Evolutionary conservation across 1,140 invertebrate species (phyloP), one percentile per base, ranked within the genome.

Genomic region (Lanistes nyassanus): DNA sequence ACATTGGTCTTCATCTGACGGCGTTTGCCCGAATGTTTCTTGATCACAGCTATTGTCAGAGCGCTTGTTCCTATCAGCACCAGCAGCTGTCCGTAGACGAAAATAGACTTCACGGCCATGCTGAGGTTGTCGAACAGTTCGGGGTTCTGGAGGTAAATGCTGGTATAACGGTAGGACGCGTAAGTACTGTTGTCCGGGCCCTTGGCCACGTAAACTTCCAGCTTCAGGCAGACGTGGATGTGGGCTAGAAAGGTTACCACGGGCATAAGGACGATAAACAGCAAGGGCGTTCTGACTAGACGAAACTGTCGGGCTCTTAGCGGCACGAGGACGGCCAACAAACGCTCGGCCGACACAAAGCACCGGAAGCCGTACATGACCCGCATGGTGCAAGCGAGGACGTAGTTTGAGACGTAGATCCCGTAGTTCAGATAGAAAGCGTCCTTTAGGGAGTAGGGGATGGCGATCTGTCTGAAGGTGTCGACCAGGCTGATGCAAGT

Each of bases 181-280:
- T 23, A 34, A 11, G 62, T 65, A 3, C 36, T 65, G 29, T 65
- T 65, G 29, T 37, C 62, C 34, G 26, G 26, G 0, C n/a, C 62
- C 36, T 11, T 36, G 21, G n/a, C 56, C 56, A 19, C 11, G n/a
- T 5, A n/a, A 26, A 60, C 56, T 36, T 65, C 62, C 62, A 65
- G 62, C 62, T 65, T 65, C 11, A 65, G 62, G 23, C 26, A 29
- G 62, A 65, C 62, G 29, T 65, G 62, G 29, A 65, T 65, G 34
- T 65, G 62, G 36, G 11, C 62, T 4, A 65, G 26, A 36, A 65
- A 65, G 62, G 36, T 37, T 11, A 65, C 29, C 26, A 65, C 21
- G 3, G 62, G 62, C 3, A 36, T 65, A 16, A 37, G 26, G 29
- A 65, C 5, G 23, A 65, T 65, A 16, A 65, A 65, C 26, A 65